Evolutionary conservation across 2,113 vertebrate species (phyloP), one percentile per base, ranked within the genome.

Genomic region (Sinocyclocheilus rhinocerous): DNA sequence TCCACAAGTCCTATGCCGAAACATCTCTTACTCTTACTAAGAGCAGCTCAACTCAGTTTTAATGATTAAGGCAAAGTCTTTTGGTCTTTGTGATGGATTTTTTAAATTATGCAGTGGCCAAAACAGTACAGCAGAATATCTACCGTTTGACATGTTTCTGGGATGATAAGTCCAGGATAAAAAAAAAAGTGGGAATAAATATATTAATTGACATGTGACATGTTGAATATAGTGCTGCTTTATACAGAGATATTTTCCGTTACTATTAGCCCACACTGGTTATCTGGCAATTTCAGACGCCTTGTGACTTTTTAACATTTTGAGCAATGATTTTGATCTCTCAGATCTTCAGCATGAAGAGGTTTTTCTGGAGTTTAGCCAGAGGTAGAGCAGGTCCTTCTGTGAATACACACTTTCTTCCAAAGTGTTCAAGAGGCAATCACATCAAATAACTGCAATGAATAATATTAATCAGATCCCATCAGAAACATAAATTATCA

Each of bases 401-500:
- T 18, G 45, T 75, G 57, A 75, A 42, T 39, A n/a, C 1, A 63
- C 16, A 22, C 67, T 69, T 26, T 76, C 20, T 83, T 48, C 29
- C 18, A n/a, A 76, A 39, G 50, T 18, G 15, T 80, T 73, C 78
- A 83, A 81, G 72, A 29, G 69, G 15, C 52, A 67, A 76, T 70
- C 42, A 20, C 73, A 85, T 85, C 84, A 85, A 69, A 85, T 65
- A 55, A 50, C 42, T 4, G 29, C 59, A 69, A 52, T 78, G 26
- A 86, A 42, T 81, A 84, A 36, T 42, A 76, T 84, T 86, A 89
- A 89, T 88, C 77, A 83, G 73, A 70, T 36, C n/a, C 61, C 36
- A 83, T 87, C 84, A 78, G 69, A 86, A 78, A 84, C 29, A 45
- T 52, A 65, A 90, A 85, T 88, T 88, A 90, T 82, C 73, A 75